Conservation (phyloP, 2,113 vertebrate genomes). For the Perognathus longimembris region DNA sequence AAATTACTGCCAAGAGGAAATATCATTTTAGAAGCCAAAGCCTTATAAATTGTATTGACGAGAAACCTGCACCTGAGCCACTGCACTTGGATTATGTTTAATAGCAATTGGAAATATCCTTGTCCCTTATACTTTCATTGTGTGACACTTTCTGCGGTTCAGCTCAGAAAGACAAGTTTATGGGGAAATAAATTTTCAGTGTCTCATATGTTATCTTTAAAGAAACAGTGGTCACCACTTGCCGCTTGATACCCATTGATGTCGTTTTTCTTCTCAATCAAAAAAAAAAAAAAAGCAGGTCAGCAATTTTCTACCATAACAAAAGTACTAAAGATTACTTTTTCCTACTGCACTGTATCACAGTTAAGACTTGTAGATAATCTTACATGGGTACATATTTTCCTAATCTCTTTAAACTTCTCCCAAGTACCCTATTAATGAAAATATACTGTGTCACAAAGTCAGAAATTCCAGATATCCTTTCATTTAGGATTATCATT, state of each 20-base stretch:
- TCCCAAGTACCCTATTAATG: neutral
- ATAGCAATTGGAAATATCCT: conserved; percentile 66
- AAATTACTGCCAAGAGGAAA: conserved; percentile 70
- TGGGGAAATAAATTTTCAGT: conserved; percentile 75
- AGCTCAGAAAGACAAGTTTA: conserved; percentile 68
- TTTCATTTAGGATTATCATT: conserved; percentile 7
- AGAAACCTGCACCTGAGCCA: conserved; percentile 67
- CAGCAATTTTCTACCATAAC: conserved; percentile 64
- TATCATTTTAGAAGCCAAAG: conserved; percentile 58
- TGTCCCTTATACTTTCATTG: conserved; percentile 67
- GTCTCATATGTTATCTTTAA: conserved; percentile 67
- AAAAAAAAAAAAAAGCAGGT: conserved; percentile 53
- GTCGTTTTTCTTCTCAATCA: conserved; percentile 63
- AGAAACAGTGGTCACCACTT: conserved; percentile 67
- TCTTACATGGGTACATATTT: neutral
- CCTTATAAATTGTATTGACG: conserved; percentile 66
- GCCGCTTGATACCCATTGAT: conserved; percentile 26
- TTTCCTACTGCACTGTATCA: neutral
- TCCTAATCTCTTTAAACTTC: conserved; percentile 19
- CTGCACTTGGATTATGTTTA: conserved; percentile 65
- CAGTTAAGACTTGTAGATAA: neutral
- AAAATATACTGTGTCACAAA: neutral
- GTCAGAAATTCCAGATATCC: neutral
- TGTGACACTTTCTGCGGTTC: conserved; percentile 1
- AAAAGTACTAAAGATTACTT: conserved; percentile 28